Evolutionary conservation across 2,888 invertebrate species (phyloP), one percentile per base, ranked within the genome.

Genomic region (Fragum sueziense): DNA sequence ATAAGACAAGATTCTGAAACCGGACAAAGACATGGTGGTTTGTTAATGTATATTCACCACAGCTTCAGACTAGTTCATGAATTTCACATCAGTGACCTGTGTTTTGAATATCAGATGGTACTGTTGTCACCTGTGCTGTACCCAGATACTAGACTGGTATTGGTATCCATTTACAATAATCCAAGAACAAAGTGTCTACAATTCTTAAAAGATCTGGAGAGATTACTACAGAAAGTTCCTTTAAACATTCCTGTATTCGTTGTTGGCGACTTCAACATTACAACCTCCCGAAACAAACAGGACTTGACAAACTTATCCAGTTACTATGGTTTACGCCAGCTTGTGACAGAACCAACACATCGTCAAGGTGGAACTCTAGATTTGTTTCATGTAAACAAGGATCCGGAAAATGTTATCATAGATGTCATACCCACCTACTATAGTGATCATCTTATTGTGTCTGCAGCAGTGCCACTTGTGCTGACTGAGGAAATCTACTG

Each of bases 371-470:
- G 73, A 37, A 33, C 62, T 52, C 74, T 78, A 20, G 74, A 78
- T 34, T 54, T 70, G 0, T n/a, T 78, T 34, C 74, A 70, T 74
- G 41, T 29, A 37, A 78, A 74, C 20, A n/a, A 31, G 33, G 25
- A 65, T 17, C 41, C 33, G 2, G 25, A 25, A 34, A 65, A 65
- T 29, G 14, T 57, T 31, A 9, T 14, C n/a, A 34, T 33, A 27
- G 74, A 78, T 67, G 25, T 70, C 14, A 70, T 78, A 34, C 74
- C 73, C 57, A 78, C 78, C 68, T 74, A 74, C 65, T 74, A 74
- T 65, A 78, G 78, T 78, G 70, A 78, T 47, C 74, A 78, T 69
- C 65, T 65, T 33, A 33, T 78, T 54, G 67, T 78, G 25, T 73
- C 74, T 25, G n/a, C 25, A 9, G 69, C 69, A 69, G 37, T 52